phyloP scores from a whole-genome alignment of 2,113 vertebrate genomes.

The Hippocampus mohnikei region DNA sequence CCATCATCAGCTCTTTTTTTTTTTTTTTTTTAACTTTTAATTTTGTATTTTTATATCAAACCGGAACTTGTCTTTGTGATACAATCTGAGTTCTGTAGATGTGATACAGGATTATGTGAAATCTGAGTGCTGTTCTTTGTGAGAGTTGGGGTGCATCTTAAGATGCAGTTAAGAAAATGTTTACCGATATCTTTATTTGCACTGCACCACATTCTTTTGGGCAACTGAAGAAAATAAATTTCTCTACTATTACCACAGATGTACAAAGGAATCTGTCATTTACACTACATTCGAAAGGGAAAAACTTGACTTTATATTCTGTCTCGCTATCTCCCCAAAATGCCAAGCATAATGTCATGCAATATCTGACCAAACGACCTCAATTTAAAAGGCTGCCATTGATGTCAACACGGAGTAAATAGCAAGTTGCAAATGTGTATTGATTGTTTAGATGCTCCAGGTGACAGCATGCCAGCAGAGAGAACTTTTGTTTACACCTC shows the following conservation, averaged over 20 bases:
- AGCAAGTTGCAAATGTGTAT: conserved; percentile 81
- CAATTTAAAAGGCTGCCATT: conserved; percentile 71
- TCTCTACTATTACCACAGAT: background rate
- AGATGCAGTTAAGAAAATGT: conserved; percentile 38
- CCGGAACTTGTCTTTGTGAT: conserved; percentile 74
- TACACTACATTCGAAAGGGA: background rate
- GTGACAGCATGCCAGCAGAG: conserved; percentile 70
- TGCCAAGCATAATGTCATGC: conserved; percentile 70
- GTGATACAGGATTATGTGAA: conserved; percentile 73
- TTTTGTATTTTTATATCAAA: no score
- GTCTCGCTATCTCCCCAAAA: conserved; percentile 61
- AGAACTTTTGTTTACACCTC: conserved; percentile 75
- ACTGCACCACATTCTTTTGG: background rate
- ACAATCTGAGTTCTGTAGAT: conserved; percentile 78
- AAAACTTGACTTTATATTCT: conserved; percentile 60
- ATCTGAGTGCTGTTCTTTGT: conserved; percentile 67
- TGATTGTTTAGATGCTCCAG: conserved; percentile 80
- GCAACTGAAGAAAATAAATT: background rate
- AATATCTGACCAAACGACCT: conserved; percentile 74
- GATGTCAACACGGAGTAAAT: conserved; percentile 79
- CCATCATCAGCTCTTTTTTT: conserved; percentile 68
- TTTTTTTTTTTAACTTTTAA: conserved; percentile 72
- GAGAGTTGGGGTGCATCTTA: conserved; percentile 61
- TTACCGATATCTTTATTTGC: background rate
- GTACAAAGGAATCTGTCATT: background rate